These are phyloP conservation scores for Lepeophtheirus nordmannii DNA, from an alignment of 2,888 invertebrate species.

Conservation along the genomic window DNA sequence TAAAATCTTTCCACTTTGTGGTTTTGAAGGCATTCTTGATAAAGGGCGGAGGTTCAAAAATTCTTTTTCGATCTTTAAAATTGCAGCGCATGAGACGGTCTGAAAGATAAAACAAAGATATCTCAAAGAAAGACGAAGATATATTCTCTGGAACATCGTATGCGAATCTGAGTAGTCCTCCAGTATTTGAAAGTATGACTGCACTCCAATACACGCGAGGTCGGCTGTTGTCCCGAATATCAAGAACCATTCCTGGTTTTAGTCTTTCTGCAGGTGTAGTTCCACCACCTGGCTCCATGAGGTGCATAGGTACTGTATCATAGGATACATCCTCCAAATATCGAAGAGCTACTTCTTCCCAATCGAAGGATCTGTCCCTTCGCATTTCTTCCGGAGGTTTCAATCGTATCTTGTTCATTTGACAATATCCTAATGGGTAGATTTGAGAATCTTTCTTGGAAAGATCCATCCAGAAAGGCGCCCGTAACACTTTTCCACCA, in stretches of 20 bases:
- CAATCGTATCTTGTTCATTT: slow-evolving; percentile 20
- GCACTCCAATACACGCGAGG: not conserved
- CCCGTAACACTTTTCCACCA: not conserved
- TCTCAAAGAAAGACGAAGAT: not conserved
- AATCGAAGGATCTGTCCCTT: not conserved
- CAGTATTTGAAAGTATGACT: slow-evolving; percentile 6
- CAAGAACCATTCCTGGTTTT: slow-evolving; percentile 14
- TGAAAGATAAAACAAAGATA: slow-evolving; percentile 11
- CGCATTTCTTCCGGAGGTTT: slow-evolving; percentile 7
- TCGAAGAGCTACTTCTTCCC: slow-evolving; percentile 14
- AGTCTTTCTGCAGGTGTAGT: slow-evolving; percentile 10
- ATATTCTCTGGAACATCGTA: slow-evolving; percentile 4
- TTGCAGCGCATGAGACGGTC: slow-evolving; percentile 9
- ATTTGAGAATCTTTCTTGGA: slow-evolving; percentile 6
- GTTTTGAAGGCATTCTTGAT: not conserved
- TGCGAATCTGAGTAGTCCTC: slow-evolving; percentile 11
- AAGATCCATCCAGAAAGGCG: slow-evolving; percentile 13
- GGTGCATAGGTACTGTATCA: slow-evolving; percentile 21
- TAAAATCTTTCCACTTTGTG: not conserved
- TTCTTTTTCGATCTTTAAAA: not conserved
- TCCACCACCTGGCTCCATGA: slow-evolving; percentile 13
- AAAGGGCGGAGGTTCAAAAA: not conserved
- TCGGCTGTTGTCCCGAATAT: not conserved
- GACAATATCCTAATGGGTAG: slow-evolving; percentile 23
- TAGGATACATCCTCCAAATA: slow-evolving; percentile 19